These are phyloP conservation scores for Drosophila equinoxialis DNA, from an alignment of 1,140 invertebrate genomes.

Conservation along the genomic window DNA sequence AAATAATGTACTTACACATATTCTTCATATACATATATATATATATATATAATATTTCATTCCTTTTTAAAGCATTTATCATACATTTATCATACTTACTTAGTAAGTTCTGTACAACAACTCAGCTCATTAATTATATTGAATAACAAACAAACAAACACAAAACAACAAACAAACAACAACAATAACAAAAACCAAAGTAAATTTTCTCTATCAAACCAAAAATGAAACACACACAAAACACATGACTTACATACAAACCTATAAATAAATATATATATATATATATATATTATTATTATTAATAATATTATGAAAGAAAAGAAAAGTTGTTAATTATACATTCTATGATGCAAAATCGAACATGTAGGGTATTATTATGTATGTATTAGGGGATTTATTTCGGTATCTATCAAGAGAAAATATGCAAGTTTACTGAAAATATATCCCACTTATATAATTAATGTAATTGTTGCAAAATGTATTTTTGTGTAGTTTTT, in stretches of 20 bases:
- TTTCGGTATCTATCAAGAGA: neutral
- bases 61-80: neutral
- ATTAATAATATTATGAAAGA: neutral
- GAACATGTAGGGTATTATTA: slow-evolving; percentile 16
- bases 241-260: neutral
- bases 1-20: neutral
- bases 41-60: neutral
- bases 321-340: slow-evolving; percentile 24
- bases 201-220: slow-evolving; percentile 1
- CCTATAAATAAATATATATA: slow-evolving; percentile 2
- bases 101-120: neutral
- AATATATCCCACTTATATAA: neutral
- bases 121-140: neutral
- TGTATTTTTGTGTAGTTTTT: slow-evolving; percentile 25
- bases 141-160: neutral
- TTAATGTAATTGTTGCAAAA: slow-evolving; percentile 19
- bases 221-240: neutral
- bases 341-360: slow-evolving; percentile 23
- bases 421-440: slow-evolving; percentile 11
- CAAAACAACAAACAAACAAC: neutral
- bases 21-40: neutral
- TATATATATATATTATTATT: neutral
- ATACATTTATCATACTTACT: neutral
- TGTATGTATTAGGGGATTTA: slow-evolving; percentile 9
- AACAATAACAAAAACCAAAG: neutral